A percentile compares a stretch with the other conserved stretches of the same genome.
Conservation (phyloP, 2,113 vertebrate genomes). For the Nycticryphes semicollaris region DNA sequence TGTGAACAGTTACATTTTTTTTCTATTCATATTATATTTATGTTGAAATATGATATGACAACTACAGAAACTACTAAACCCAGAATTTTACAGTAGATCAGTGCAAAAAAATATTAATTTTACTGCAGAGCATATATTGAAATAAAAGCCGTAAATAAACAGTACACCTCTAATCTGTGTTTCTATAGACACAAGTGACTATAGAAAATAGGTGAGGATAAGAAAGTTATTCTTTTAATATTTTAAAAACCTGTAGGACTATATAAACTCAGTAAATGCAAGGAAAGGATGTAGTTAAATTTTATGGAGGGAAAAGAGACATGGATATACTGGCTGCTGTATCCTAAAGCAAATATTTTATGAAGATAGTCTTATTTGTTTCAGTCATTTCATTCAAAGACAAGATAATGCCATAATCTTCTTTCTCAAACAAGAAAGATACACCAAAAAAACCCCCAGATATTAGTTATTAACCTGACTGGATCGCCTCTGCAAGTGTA, state of each 20-base stretch:
- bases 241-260: neutral
- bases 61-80: neutral
- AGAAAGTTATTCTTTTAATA: neutral
- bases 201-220: neutral
- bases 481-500: neutral
- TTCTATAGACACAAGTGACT: neutral
- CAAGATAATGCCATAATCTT: neutral
- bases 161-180: neutral
- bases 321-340: neutral
- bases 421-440: neutral
- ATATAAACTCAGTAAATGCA: neutral
- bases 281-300: neutral
- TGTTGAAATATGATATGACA: neutral
- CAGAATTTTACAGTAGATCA: neutral
- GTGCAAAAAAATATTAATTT: neutral
- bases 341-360: neutral
- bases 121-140: neutral
- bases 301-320: neutral
- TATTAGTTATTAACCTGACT: neutral
- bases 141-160: neutral
- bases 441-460: neutral
- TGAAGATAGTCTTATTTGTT: neutral
- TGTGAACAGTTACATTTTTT: neutral
- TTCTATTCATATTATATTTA: neutral
- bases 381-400: neutral